Conservation (phyloP, 2,113 vertebrate genomes). For the Phrynosoma platyrhinos region DNA sequence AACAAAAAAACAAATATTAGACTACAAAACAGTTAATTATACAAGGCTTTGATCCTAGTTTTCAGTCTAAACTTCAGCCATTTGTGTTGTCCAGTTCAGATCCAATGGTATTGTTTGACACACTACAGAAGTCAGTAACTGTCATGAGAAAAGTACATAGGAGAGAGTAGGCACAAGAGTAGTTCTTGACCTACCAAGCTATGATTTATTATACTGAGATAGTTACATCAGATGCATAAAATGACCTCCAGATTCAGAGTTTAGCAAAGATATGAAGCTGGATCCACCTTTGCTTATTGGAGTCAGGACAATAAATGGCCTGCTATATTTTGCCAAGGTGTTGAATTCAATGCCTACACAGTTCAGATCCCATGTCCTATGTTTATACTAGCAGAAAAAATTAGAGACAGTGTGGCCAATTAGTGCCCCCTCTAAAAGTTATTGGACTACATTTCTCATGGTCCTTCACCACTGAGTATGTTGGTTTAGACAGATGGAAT, state of each 20-base stretch:
- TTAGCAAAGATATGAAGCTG: not conserved
- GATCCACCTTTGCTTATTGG: not conserved
- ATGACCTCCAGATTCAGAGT: no score
- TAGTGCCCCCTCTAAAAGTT: not conserved
- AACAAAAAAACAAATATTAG: not conserved
- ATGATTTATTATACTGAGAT: not conserved
- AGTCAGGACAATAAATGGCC: not conserved
- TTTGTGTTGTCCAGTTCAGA: not conserved
- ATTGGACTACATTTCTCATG: not conserved
- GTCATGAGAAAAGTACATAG: not conserved
- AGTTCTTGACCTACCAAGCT: no score
- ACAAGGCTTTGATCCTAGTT: not conserved
- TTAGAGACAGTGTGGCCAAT: not conserved
- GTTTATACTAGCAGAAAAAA: not conserved
- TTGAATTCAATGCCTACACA: not conserved
- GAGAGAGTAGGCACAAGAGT: no score
- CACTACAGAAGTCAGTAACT: not conserved
- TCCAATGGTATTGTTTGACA: not conserved
- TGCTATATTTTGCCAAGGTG: not conserved
- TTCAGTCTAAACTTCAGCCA: no score
- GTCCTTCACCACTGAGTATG: not conserved
- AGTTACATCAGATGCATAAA: not conserved
- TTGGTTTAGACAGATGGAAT: not conserved
- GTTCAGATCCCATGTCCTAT: not conserved
- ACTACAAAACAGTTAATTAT: not conserved